phyloP scores from a whole-genome alignment of 2,888 invertebrate species.

The Mystacides longicornis region DNA sequence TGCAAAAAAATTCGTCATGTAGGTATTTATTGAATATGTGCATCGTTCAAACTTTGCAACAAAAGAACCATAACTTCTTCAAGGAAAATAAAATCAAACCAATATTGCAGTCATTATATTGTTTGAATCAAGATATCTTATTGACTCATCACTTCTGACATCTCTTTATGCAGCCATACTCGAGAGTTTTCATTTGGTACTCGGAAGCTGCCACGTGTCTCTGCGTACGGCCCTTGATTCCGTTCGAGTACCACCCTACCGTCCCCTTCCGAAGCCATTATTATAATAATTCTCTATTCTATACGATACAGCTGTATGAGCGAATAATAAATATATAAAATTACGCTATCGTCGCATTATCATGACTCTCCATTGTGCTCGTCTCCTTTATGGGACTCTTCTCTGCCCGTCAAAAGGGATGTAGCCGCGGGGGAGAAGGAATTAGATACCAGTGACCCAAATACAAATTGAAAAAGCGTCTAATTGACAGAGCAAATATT shows the following conservation, averaged over 20 bases:
- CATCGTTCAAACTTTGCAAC: no score
- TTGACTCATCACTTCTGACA: no score
- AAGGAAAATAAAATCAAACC: no score
- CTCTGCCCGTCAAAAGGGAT: background rate
- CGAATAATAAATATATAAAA: background rate
- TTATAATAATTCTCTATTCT: no score
- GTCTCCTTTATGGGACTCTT: background rate
- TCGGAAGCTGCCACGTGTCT: background rate
- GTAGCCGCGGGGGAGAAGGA: background rate
- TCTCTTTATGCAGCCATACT: no score
- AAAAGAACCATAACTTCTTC: no score
- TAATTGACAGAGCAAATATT: background rate
- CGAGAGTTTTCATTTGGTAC: no score
- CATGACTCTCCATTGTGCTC: background rate
- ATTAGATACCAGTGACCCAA: background rate
- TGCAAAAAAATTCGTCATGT: no score
- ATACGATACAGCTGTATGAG: background rate
- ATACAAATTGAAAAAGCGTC: background rate
- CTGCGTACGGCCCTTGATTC: background rate
- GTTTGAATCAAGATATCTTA: no score
- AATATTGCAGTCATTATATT: no score
- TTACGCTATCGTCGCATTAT: background rate
- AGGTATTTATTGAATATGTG: no score
- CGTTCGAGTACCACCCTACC: background rate
- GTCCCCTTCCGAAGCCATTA: no score